These are phyloP conservation scores for Stigmatopora nigra DNA, from an alignment of 2,113 vertebrate species.

Conservation along the genomic window DNA sequence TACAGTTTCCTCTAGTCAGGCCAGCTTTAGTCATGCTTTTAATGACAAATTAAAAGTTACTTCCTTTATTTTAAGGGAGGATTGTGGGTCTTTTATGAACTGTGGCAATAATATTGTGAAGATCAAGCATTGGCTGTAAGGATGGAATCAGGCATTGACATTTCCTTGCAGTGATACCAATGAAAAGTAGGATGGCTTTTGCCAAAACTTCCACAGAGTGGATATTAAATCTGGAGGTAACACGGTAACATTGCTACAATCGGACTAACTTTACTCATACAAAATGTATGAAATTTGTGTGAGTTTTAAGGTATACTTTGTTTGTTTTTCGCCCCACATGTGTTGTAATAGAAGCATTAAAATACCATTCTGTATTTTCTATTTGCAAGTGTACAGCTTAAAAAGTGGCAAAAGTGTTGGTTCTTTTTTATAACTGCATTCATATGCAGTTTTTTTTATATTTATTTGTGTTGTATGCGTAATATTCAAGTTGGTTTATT, in stretches of 20 bases:
- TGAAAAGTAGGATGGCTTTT: not conserved
- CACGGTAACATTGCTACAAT: not conserved
- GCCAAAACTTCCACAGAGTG: not conserved
- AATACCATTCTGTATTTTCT: not conserved
- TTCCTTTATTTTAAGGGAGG: not conserved
- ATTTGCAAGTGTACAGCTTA: not conserved
- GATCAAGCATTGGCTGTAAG: not conserved
- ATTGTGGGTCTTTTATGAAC: slow-evolving; percentile 12
- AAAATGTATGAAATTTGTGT: not conserved
- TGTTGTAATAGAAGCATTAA: not conserved
- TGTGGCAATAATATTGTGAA: slow-evolving; percentile 1
- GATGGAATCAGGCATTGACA: not conserved
- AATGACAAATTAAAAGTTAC: not conserved
- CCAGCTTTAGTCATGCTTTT: not conserved
- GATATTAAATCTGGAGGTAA: not conserved
- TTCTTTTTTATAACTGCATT: not conserved
- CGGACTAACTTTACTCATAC: not conserved
- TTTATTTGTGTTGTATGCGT: not conserved
- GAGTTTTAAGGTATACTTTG: not conserved
- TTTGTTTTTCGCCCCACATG: not conserved
- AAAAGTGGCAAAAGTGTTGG: not conserved
- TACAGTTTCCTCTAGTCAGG: not conserved
- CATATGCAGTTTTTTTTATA: not conserved
- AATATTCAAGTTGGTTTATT: not conserved
- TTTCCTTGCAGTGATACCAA: not conserved